Evolutionary conservation across 2,797 vertebrate species (phyloP).

Genomic region (Thripadectes ignobilis): DNA sequence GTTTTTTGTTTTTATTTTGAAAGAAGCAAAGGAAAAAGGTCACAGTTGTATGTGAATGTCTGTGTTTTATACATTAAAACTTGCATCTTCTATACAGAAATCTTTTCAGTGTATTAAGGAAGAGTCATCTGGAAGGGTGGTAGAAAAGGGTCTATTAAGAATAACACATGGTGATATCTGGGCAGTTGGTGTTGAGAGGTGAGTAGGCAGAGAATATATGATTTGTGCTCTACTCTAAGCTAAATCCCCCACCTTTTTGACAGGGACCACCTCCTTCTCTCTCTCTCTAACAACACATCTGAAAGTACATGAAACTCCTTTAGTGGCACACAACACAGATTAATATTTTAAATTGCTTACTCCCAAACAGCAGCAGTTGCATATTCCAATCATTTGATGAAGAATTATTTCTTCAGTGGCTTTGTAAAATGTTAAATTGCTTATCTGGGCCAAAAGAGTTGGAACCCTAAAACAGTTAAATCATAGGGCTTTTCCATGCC

Average conservation of each 20-base stretch:
- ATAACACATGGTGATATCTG: background rate
- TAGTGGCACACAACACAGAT: background rate
- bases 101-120: background rate
- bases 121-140: background rate
- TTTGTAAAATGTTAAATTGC: background rate
- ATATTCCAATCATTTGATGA: background rate
- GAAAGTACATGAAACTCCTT: background rate
- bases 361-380: background rate
- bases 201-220: constrained; percentile 47
- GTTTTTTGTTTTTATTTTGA: background rate
- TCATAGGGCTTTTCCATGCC: background rate
- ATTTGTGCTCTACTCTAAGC: constrained; percentile 26
- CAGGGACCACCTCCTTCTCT: constrained; percentile 36
- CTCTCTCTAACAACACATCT: background rate
- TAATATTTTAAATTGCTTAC: background rate
- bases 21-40: background rate
- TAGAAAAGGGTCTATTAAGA: constrained; percentile 17
- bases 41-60: background rate
- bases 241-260: constrained; percentile 52
- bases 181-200: constrained; percentile 48
- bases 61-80: background rate
- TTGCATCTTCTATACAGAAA: background rate
- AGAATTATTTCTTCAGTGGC: background rate
- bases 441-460: background rate
- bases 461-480: background rate